Base-by-base conservation (phyloP, 2,888 invertebrate species). In the Ditula angustiorana region DNA sequence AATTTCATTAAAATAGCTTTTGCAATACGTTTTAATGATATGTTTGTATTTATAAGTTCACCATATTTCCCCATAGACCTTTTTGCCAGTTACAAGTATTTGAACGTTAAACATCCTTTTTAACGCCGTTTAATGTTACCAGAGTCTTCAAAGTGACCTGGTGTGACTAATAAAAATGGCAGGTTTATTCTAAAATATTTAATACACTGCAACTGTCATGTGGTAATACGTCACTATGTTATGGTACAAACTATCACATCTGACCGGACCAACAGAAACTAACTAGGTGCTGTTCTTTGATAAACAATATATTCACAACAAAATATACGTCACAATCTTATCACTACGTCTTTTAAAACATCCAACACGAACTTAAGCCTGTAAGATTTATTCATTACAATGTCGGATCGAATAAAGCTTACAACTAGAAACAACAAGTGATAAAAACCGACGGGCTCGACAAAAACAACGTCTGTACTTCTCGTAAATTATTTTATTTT, bases 401-500 rank as follows among this genome's bases (percentile, higher is more conserved):
- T 76, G 73, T 76, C 75, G 76, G 76, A 80, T 71, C 69, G 66
- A 60, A 70, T 69, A 75, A 64, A 47, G 70, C 72, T 74, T 73
- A 79, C 68, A 71, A 76, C 74, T 80, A 77, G 67, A 70, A 71
- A 70, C 68, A 71, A 71, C 67, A 68, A 53, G 53, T 53, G 53
- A 30, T 52, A 52, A 50, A 52, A 53, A 55, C 24, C 52, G 41
- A 44, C 47, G 46, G 62, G 50, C 65, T 69, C 58, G 71, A 75
- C 69, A 71, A 74, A 77, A 79, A 79, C 77, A 78, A 76, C 72
- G 50, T 61, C 55, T 77, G 79, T 84, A 83, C 79, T 82, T 87
- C 77, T 83, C 81, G 86, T 90, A 87, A 88, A 87, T 86, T 87
- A 85, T 87, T 91, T n/a, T n/a, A n/a, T n/a, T 41, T 92, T 91